phyloP scores from a whole-genome alignment of 2,888 invertebrate species.

The Scaptomyza reducta region DNA sequence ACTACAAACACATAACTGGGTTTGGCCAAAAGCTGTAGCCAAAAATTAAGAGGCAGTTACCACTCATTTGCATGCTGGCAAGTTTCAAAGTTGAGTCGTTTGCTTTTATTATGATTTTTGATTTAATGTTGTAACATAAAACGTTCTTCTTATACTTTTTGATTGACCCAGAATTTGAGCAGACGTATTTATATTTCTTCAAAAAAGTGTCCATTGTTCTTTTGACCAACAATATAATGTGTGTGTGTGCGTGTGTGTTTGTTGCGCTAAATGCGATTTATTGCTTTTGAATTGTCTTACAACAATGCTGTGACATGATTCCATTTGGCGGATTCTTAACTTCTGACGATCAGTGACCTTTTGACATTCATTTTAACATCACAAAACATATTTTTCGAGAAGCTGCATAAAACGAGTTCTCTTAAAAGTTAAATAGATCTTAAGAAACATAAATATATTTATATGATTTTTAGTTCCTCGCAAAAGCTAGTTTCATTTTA shows the following conservation, averaged over 20 bases:
- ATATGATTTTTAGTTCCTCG: too few relatives aligned
- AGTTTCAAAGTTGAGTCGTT: slow-evolving; percentile 41
- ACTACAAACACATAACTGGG: slow-evolving; percentile 49
- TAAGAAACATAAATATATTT: too few relatives aligned
- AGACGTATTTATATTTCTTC: slow-evolving; percentile 12
- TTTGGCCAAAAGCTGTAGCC: slow-evolving; percentile 17
- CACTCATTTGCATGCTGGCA: slow-evolving; percentile 67
- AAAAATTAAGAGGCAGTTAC: slow-evolving; percentile 67
- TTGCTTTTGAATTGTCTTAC: slow-evolving; percentile 45
- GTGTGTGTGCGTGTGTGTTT: not conserved
- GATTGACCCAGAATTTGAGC: slow-evolving; percentile 71
- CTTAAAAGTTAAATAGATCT: not conserved
- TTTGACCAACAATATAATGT: slow-evolving; percentile 28
- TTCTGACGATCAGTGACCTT: slow-evolving; percentile 60
- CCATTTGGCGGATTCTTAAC: slow-evolving; percentile 23
- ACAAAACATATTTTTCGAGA: not conserved
- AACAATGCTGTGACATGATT: slow-evolving; percentile 57
- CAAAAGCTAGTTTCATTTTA: too few relatives aligned
- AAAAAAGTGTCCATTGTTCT: slow-evolving; percentile 48
- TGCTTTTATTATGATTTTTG: slow-evolving; percentile 59
- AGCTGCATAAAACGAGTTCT: not conserved
- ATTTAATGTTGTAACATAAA: slow-evolving; percentile 69
- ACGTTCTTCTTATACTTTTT: slow-evolving; percentile 31
- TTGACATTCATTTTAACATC: slow-evolving; percentile 14
- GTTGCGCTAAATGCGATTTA: slow-evolving; percentile 62